Base-by-base conservation (phyloP, 2,113 vertebrate species). In the Corvus cornix region DNA sequence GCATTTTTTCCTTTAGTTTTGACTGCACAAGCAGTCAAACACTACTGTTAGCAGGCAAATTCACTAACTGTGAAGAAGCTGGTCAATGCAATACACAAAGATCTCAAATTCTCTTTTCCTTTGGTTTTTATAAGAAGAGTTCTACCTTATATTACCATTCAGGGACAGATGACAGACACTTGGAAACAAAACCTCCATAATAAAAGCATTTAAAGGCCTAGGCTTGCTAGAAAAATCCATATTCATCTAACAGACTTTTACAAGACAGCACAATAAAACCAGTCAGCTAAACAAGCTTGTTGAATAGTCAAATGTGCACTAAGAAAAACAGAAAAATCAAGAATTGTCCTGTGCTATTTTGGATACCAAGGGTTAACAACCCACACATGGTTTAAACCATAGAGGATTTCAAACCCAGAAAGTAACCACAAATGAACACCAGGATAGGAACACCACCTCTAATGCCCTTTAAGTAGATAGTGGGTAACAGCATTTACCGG, bases 381-480 rank as follows among this genome's bases (percentile, higher is more conserved):
- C 10, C 51, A 9, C 6, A 22, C 2, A 2, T 1, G 1, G n/a
- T 56, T 62, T 81, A 72, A 92, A 44, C 23, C 6, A 21, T 2
- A 28, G 2, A 62, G 14, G 28, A 66, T 51, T 92, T 82, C 49
- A 81, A 56, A 78, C 5, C 9, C 22, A 69, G 41, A 21, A 55
- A 24, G 12, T 3, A 76, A 27, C 22, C 27, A 30, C 6, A 11
- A 31, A 69, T 19, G 20, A 75, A 18, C 28, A 16, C 7, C 13
- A 85, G 37, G 35, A 22, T 18, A 73, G 17, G 13, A 73, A 1
- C 24, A 60, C 1, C 55, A 60, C 27, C 62, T 64, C 53, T 22
- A 43, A 16, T 2, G 33, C 7, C 33, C 18, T 44, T 77, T 33
- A 2, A 18, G 14, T 4, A 16, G 24, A 9, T 0, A 9, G 13